Percentiles rank a stretch among this genome's conserved stretches.
Conservation (phyloP, 2,113 vertebrate genomes). For the Odontophorus gujanensis region DNA sequence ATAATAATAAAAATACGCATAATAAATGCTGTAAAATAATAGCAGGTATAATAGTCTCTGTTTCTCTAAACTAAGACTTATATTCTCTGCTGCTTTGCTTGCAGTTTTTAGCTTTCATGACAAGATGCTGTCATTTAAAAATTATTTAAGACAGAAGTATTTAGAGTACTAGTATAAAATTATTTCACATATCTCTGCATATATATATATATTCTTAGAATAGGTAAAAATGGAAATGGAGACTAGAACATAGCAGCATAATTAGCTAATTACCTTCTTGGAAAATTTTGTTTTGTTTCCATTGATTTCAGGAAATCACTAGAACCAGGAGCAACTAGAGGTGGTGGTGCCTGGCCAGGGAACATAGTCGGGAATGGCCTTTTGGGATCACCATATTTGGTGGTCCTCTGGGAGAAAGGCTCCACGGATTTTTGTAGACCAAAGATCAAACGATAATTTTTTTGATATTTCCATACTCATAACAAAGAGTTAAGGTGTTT, state of each 20-base stretch:
- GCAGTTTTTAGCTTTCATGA: background rate
- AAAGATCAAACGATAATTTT: background rate
- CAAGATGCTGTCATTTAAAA: background rate
- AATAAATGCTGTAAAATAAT: background rate
- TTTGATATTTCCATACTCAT: rapidly evolving
- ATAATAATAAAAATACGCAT: background rate
- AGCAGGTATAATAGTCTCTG: background rate
- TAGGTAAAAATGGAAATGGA: background rate
- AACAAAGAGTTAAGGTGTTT: background rate
- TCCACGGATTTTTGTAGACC: background rate
- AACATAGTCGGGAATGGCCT: rapidly evolving
- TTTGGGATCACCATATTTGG: background rate
- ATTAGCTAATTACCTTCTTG: background rate
- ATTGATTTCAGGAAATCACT: background rate
- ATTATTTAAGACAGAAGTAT: background rate
- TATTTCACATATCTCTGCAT: background rate
- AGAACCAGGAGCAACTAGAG: background rate
- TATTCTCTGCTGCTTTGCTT: background rate
- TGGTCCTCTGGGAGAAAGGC: rapidly evolving
- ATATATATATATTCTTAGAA: background rate
- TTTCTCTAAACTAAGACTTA: background rate
- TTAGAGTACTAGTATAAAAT: background rate
- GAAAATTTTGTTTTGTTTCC: background rate
- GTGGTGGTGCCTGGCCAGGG: background rate
- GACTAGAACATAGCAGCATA: background rate